Conservation (phyloP, 92 coral and sea anemone genomes). For the Epizoanthus scotinus region DNA sequence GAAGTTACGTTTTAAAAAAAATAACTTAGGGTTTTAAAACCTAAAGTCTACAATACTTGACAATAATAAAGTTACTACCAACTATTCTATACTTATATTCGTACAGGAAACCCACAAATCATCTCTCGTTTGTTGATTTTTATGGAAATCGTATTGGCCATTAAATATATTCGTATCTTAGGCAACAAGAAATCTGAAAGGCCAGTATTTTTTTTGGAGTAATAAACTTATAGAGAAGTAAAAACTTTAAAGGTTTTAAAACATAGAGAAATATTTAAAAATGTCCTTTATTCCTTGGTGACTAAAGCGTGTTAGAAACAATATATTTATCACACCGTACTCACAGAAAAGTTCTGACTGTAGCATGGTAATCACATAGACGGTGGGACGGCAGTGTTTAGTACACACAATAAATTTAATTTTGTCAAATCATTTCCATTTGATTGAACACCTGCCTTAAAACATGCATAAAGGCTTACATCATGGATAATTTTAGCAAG, state of each 20-base stretch:
- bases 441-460: constrained; percentile 2
- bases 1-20: background rate
- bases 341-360: no score
- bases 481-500: constrained; percentile 29
- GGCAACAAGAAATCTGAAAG: background rate
- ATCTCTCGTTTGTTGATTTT: background rate
- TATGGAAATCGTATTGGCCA: constrained; percentile 5
- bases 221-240: background rate
- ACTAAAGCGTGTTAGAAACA: no score
- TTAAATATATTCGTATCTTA: constrained; percentile 9
- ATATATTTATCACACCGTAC: no score
- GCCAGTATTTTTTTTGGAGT: background rate
- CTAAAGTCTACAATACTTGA: background rate
- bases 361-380: no score
- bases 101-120: background rate
- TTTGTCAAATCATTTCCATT: constrained; percentile 2
- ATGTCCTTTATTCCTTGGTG: no score
- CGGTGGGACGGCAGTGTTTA: background rate
- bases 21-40: background rate
- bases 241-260: background rate
- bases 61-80: background rate
- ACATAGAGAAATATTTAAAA: no score
- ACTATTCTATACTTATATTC: background rate
- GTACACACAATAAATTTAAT: background rate
- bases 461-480: background rate